Percentiles rank a stretch among this genome's conserved stretches.
These are phyloP conservation scores for Papilio machaon DNA, from an alignment of 1,140 invertebrate species.

Conservation along the genomic window DNA sequence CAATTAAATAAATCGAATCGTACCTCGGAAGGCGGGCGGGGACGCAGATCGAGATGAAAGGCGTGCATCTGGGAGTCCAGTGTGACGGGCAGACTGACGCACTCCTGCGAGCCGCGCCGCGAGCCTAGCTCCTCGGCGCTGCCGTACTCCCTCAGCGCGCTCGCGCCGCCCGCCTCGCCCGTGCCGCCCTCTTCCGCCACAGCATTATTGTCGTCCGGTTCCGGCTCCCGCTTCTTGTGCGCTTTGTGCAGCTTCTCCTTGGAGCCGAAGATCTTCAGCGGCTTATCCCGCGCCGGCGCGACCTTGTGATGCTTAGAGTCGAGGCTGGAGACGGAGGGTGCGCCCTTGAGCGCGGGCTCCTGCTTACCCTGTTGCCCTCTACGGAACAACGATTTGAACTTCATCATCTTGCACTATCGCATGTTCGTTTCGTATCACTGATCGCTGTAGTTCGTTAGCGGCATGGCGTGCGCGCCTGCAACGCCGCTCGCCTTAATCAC, in stretches of 20 bases:
- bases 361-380: conserved; percentile 84
- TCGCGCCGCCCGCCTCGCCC: conserved; percentile 65
- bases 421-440: conserved; percentile 73
- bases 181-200: conserved; percentile 71
- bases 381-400: conserved; percentile 91
- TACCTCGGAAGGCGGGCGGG: conserved; percentile 72
- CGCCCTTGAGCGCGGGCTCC: conserved; percentile 73
- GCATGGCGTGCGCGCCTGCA: not conserved
- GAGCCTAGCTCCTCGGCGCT: conserved; percentile 74
- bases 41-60: conserved; percentile 72
- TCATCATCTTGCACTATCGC: conserved; percentile 86
- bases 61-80: conserved; percentile 74
- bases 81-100: conserved; percentile 74
- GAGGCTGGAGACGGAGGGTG: conserved; percentile 81
- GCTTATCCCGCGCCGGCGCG: conserved; percentile 78
- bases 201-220: conserved; percentile 75
- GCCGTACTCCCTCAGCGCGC: conserved; percentile 60
- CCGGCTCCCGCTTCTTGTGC: conserved; percentile 75
- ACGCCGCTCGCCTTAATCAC: not conserved
- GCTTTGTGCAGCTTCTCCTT: conserved; percentile 80
- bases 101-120: conserved; percentile 75
- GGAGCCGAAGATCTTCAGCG: conserved; percentile 77
- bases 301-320: conserved; percentile 83
- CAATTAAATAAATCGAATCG: not conserved
- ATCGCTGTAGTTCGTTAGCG: conserved; percentile 57